Evolutionary conservation across 1,140 invertebrate species (phyloP).

Genomic region (Onthophagus taurus): DNA sequence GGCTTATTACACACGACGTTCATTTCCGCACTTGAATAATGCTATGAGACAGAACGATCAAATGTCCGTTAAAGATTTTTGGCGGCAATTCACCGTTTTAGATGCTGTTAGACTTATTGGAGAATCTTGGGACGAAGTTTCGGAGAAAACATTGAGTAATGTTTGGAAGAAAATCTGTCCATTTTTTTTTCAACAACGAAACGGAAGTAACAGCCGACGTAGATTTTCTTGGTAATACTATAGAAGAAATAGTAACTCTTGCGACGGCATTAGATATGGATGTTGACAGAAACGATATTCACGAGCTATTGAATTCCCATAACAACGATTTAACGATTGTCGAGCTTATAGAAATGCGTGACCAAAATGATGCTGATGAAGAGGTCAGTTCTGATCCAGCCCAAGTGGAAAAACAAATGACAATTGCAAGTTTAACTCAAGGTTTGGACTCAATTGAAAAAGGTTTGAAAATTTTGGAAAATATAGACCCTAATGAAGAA

Average conservation of each 20-base stretch:
- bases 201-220: neutral
- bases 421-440: too few relatives aligned
- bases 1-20: too few relatives aligned
- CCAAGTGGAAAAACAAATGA: too few relatives aligned
- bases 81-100: conserved; percentile 6
- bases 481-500: too few relatives aligned
- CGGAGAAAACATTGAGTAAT: neutral
- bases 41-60: too few relatives aligned
- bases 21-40: neutral
- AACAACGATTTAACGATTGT: neutral
- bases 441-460: too few relatives aligned
- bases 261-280: neutral
- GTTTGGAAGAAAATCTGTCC: too few relatives aligned
- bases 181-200: too few relatives aligned
- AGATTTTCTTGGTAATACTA: neutral
- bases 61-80: conserved; percentile 3
- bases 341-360: conserved; percentile 5
- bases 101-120: conserved; percentile 5
- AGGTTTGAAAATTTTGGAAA: too few relatives aligned
- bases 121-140: conserved; percentile 6
- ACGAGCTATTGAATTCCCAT: neutral
- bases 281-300: neutral
- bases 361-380: conserved; percentile 1
- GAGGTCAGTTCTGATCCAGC: too few relatives aligned
- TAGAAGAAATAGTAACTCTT: neutral